Conservation (phyloP, 2,113 vertebrate species). For the Caracal caracal region DNA sequence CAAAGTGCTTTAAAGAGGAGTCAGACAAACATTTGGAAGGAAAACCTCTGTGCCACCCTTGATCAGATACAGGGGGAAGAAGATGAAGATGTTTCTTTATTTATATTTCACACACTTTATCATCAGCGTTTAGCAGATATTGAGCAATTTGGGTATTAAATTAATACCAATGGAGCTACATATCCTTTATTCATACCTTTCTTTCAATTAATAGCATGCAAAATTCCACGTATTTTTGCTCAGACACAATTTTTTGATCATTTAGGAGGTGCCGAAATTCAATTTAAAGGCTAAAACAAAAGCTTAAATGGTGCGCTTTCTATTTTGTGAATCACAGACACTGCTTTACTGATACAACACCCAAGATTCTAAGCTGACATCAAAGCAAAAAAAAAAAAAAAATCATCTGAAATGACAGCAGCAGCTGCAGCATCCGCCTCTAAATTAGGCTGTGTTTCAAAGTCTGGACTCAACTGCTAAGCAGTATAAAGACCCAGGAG, state of each 20-base stretch:
- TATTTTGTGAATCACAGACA: constrained; percentile 79
- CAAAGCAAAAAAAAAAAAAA: constrained; percentile 89
- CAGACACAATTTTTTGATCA: constrained; percentile 64
- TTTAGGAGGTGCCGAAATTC: constrained; percentile 70
- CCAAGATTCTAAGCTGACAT: constrained; percentile 92
- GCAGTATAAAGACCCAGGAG: constrained; percentile 95
- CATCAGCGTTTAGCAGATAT: constrained; percentile 62
- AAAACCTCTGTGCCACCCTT: not conserved
- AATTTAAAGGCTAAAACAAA: constrained; percentile 82
- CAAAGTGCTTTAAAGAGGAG: constrained; percentile 46
- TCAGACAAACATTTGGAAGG: not conserved
- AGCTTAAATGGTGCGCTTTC: constrained; percentile 78
- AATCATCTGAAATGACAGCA: constrained; percentile 93
- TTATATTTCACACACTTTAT: constrained; percentile 40
- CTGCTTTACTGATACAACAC: constrained; percentile 87
- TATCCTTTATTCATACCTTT: constrained; percentile 47
- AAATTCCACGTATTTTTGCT: constrained; percentile 22
- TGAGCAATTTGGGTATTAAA: constrained; percentile 61
- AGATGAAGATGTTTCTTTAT: not conserved
- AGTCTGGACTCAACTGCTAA: constrained; percentile 95
- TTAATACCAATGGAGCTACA: not conserved
- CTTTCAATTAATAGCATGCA: constrained; percentile 58
- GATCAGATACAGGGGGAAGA: not conserved
- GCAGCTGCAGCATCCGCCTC: constrained; percentile 95
- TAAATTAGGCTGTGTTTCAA: constrained; percentile 94